Evolutionary conservation across 2,113 vertebrate species (phyloP), one percentile per base, ranked within the genome.

Genomic region (Podarcis cretensis): DNA sequence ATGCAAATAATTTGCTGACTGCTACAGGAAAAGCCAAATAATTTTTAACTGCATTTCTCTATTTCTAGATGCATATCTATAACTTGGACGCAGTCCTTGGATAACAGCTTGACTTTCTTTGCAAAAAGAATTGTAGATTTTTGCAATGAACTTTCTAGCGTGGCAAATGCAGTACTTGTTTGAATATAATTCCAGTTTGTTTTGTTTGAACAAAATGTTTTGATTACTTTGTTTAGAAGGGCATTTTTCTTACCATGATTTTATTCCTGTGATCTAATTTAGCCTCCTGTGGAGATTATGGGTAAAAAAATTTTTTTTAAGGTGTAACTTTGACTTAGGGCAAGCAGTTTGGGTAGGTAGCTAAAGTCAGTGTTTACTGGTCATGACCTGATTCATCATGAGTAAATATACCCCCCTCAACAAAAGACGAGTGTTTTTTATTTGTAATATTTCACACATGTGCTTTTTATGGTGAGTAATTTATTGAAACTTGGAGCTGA

Each of bases 401-500:
- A 92, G 85, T 78, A 89, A 92, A 94, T 93, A 37, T n/a, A 13
- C 6, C 83, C 30, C 30, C 23, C 23, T 25, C 40, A 84, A 75
- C 6, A 21, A 75, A 57, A 83, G 73, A 25, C 21, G 32, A 37
- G 91, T 90, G 92, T 92, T 95, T 90, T 90, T 93, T 88, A 78
- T 92, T 94, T 94, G 92, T 91, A 92, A 90, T 94, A 93, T 91
- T 93, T 94, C 94, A 95, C 94, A 95, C 85, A 90, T 95, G 94
- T 96, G 92, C 95, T 54, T 94, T 95, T 94, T 95, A 92, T 96
- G 89, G 93, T 96, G 94, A 96, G 94, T 96, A 94, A 35, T 75
- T 75, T 43, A 96, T 95, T 94, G 92, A 91, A 92, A 92, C 90
- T 95, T 93, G 93, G 92, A 96, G 93, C 91, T 95, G 89, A 95